Evolutionary conservation across 2,797 vertebrate genomes (phyloP).

Genomic region (Chaunax sp.): DNA sequence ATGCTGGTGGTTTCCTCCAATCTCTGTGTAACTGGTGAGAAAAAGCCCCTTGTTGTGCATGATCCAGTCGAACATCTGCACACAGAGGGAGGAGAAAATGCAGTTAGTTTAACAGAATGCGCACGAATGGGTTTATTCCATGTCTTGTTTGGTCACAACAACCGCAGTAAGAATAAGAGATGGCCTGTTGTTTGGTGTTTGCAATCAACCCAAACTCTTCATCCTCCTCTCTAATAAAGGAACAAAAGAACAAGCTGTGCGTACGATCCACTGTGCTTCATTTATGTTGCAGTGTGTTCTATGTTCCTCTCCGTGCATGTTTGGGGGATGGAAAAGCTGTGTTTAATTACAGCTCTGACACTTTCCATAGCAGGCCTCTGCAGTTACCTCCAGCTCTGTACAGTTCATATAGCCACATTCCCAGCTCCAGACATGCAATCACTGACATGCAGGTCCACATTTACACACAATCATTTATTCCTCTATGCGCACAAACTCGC

Average conservation of each 20-base stretch:
- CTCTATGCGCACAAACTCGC: not conserved
- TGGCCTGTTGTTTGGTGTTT: conserved; percentile 16
- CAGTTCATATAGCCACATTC: conserved; percentile 3
- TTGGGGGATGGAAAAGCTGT: conserved; percentile 31
- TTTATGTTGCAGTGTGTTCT: conserved; percentile 8
- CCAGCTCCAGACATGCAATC: conserved; percentile 21
- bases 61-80: conserved; percentile 99
- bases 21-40: conserved; percentile 97
- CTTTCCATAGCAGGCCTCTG: conserved; percentile 26
- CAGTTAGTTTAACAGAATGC: conserved; percentile 6
- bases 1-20: conserved; percentile 95
- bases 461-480: not conserved
- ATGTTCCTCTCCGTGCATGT: not conserved
- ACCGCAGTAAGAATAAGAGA: conserved; percentile 17
- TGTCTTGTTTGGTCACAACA: not conserved
- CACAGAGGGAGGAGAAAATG: conserved; percentile 22
- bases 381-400: conserved; percentile 31
- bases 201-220: conserved; percentile 36
- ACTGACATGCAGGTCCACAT: conserved; percentile 13
- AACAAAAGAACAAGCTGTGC: conserved; percentile 21
- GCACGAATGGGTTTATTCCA: conserved; percentile 10
- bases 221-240: conserved; percentile 25
- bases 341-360: conserved; percentile 50
- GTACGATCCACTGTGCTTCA: not conserved
- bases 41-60: conserved; percentile 99